Base-by-base conservation (phyloP, 2,888 invertebrate species). In the Calliphora vomitoria region DNA sequence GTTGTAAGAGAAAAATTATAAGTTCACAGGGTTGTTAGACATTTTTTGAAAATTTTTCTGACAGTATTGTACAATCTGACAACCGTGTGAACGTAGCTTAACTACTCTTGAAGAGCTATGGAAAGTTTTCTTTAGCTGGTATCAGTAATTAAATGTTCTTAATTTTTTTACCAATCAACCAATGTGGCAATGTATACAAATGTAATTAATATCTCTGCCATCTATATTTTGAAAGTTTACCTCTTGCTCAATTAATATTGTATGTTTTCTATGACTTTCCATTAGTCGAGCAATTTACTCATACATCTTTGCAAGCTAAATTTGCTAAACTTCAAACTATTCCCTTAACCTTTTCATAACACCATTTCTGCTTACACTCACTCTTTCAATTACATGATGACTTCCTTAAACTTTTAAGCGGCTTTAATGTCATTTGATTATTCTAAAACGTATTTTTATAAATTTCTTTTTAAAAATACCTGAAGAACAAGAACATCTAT, bases 371-470 rank as follows among this genome's bases (percentile, higher is more conserved):
- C 38, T 62, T n/a, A 35, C 20, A 8, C 20, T 66, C n/a, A n/a
- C 10, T 13, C 18, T 41, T 35, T 10, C 38, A 66, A 41, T 41
- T 41, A 41, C 41, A 20, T 66, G 66, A 20, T 66, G 41, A 20
- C 31, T 53, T 31, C 35, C 69, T 71, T 71, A 18, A 71, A 71
- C 31, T 35, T 53, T 53, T 50, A 50, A 71, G 69, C 35, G 18
- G 69, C 50, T 71, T 71, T 71, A 71, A 4, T 31, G 47, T 71
- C 69, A 71, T 35, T 53, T 53, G 69, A 71, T 53, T 71, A 50
- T 18, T 53, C 5, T 10, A 71, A 50, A 44, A 68, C 0, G 44
- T 25, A 47, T 44, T 47, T 47, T 58, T 55, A 3, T 8, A n/a
- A n/a, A 55, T 55, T 55, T 53, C 15, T 44, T 13, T 44, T 44